Evolutionary conservation across 2,888 invertebrate species (phyloP).

Genomic region (Eupithecia inturbata): DNA sequence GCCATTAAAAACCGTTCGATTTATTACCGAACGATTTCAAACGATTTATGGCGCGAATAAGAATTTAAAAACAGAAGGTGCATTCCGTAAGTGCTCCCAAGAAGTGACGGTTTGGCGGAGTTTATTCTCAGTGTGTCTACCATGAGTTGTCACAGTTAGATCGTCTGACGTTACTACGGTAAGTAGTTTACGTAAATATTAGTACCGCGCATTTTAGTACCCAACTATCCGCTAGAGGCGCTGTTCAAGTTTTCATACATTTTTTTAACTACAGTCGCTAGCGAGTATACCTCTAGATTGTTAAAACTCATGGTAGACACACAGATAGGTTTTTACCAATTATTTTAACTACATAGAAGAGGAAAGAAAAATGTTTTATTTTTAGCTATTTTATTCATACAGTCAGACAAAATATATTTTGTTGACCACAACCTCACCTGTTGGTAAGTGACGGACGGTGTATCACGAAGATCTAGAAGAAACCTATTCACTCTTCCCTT

Average conservation of each 20-base stretch:
- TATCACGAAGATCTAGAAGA: not conserved
- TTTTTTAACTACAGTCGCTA: no score
- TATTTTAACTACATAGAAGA: not conserved
- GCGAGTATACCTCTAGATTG: no score
- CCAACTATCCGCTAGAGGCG: no score
- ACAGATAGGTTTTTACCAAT: not conserved
- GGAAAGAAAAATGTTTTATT: not conserved
- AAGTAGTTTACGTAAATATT: no score
- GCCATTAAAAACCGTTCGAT: conserved; percentile 84
- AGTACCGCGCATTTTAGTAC: no score
- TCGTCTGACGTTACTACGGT: no score
- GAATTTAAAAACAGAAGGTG: conserved; percentile 43
- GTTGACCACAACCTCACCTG: not conserved
- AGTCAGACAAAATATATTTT: not conserved
- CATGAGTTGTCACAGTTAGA: no score
- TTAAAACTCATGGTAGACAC: no score
- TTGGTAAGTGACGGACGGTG: not conserved
- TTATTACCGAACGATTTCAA: conserved; percentile 82
- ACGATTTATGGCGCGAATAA: conserved; percentile 66
- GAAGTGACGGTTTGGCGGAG: conserved; percentile 17
- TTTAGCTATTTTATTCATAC: not conserved
- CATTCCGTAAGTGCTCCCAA: conserved; percentile 32
- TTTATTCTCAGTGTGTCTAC: no score
- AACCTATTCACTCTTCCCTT: not conserved
- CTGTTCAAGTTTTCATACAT: no score